Base-by-base conservation (phyloP, 2,113 vertebrate genomes). In the Morone saxatilis region DNA sequence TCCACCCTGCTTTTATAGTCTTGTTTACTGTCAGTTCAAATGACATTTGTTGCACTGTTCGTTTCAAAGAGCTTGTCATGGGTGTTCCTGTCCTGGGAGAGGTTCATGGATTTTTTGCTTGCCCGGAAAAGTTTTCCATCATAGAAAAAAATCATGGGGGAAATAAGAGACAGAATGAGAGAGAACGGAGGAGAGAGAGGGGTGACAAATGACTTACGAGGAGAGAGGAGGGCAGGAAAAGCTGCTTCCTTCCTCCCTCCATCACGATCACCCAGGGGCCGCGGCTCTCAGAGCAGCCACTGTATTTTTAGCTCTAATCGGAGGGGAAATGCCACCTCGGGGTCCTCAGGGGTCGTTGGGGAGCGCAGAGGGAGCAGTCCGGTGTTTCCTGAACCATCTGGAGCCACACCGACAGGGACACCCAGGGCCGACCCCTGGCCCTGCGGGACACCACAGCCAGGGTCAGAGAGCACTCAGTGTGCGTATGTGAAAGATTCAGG, bases 261-360 rank as follows among this genome's bases (percentile, higher is more conserved):
- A 47, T 85, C 89, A 87, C n/a, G 62, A 80, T 90, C 85, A 78
- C 80, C 78, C 75, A 78, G 84, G 81, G 83, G 80, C 82, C 40
- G 5, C 9, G 1, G 68, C 61, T 78, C 40, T 43, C 10, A 13
- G 71, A 71, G 71, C 71, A 54, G 38, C 4, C 10, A 12, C 9
- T 7, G 68, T 93, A 91, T 91, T 92, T 94, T 90, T 91, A 92
- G 85, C 83, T 65, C 68, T 86, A 85, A 88, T 84, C 69, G 51
- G 81, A 80, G 73, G 78, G 89, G 86, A 93, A 90, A 74, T 88
- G 88, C 85, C 90, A 94, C 92, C 91, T 91, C 25, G 0, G 63
- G 91, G 90, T 78, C 86, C 84, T 81, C 25, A 41, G 71, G 85
- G 92, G 88, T 89, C 81, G 36, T 3, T 54, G 60, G 59, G 73